Base-by-base conservation (phyloP, 2,888 invertebrate species). In the Isoperla grammatica region DNA sequence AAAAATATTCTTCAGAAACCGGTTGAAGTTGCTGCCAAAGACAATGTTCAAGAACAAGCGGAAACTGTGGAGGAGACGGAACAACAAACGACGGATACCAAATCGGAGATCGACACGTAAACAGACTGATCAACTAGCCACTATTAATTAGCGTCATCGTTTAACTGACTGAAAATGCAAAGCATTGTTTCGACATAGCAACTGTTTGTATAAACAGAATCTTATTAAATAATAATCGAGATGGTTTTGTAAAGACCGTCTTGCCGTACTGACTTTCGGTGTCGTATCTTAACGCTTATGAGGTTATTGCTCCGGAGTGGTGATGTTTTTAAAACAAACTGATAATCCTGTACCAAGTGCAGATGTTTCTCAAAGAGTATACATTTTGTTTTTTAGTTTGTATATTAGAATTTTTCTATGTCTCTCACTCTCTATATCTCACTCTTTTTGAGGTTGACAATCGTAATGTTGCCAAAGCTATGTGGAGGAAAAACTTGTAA, bases 1-100 rank as follows among this genome's bases (percentile, higher is more conserved):
- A 75, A 75, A 71, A 73, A 74, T 73, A 73, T 73, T 74, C 71
- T 74, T 71, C 74, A 74, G 49, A 39, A 37, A 17, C 22, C 46
- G 12, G 59, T 56, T 61, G 62, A 56, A 55, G 60, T 37, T 61
- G 57, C 62, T 61, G 65, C 63, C 63, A 63, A 63, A 63, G 64
- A 64, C 54, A 56, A 56, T 23, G 40, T 54, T 42, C 56, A 58
- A 48, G 60, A 39, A 35, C 58, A 57, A 37, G 56, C 20, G 39
- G 59, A 46, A 40, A 57, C 37, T n/a, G 62, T 57, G 19, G 55
- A 56, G 53, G 57, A 40, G 46, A 48, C 60, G 42, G 64, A 60
- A 9, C 22, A 46, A 37, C 37, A 53, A 19, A 15, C 37, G 17
- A 53, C 39, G 60, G 61, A 64, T 60, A 64, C 64, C 65, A 64